phyloP scores from a whole-genome alignment of 2,113 vertebrate species.

The Solenodon paradoxus region DNA sequence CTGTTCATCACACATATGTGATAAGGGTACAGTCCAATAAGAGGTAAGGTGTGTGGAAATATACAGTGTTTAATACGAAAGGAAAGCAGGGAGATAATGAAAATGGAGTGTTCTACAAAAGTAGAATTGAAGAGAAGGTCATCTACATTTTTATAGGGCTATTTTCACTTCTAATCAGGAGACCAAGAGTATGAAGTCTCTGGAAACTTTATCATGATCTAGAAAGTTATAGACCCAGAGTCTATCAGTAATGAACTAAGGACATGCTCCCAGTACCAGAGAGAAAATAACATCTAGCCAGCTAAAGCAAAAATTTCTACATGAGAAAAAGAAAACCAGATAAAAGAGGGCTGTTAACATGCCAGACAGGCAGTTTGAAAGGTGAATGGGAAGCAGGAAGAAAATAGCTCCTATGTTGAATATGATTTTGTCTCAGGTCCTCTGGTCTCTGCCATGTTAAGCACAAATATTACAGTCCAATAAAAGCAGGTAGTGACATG shows the following conservation, averaged over 20 bases:
- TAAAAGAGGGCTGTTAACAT: neutral
- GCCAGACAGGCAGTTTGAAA: neutral
- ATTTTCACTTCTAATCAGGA: neutral
- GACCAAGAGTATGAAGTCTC: neutral
- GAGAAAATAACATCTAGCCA: neutral
- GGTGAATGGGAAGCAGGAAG: neutral
- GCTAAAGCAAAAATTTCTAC: neutral
- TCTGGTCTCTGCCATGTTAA: neutral
- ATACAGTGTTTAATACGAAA: neutral
- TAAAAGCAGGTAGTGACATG: neutral
- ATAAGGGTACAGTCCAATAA: neutral
- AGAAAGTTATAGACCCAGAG: neutral
- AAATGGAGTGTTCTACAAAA: neutral
- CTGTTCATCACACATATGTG: neutral
- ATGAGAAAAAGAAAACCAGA: neutral
- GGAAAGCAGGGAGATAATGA: neutral
- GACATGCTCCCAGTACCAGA: neutral
- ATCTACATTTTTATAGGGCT: neutral
- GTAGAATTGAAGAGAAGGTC: neutral
- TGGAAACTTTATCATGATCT: neutral
- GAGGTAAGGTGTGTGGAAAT: neutral
- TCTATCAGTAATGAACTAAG: neutral
- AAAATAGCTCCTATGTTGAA: neutral
- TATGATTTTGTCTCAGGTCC: neutral
- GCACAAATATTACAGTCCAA: neutral